Base-by-base conservation (phyloP, 2,888 invertebrate genomes). In the Drosophila lacicola region DNA sequence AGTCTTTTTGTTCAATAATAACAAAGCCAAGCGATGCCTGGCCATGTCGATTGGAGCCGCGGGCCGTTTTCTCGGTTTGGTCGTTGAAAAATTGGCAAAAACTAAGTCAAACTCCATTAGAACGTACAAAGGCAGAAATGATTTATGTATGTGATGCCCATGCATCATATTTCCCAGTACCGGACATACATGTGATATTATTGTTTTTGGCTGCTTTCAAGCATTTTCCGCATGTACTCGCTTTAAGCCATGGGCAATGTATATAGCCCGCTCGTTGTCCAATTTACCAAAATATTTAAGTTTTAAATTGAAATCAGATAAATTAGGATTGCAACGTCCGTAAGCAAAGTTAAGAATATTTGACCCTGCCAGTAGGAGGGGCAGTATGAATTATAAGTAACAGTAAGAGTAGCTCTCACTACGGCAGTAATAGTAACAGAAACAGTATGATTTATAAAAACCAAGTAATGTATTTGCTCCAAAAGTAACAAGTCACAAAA, bases 141-240 rank as follows among this genome's bases (percentile, higher is more conserved):
- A 84, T 84, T 88, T 88, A 88, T 84, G 74, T 72, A 62, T 64
- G 74, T 70, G 55, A 70, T 55, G 75, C 61, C 70, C 70, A 78
- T 81, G 68, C 79, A 83, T 82, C 84, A 78, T 70, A 60, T 63
- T 70, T 61, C 33, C 60, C 63, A 63, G 46, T 55, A 49, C 37
- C 34, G 14, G 39, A 34, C 29, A 36, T 42, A 19, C 39, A 47
- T 46, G 34, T 33, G 39, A 57, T 50, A 58, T 53, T 64, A 46
- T 70, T 54, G 44, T 41, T 56, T 39, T 53, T 54, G 64, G 11
- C 9, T 21, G 50, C 53, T 51, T 47, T 45, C 34, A 56, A 55
- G 46, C 37, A 36, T 50, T 45, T 62, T 39, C 5, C 33, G 13
- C 8, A n/a, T 19, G 13, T 21, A 9, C 34, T 44, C 36, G 39